A percentile compares a stretch with the other conserved stretches of the same genome.
Evolutionary conservation across 1,140 invertebrate species (phyloP).

Genomic region (Philopotamus ludificatus): DNA sequence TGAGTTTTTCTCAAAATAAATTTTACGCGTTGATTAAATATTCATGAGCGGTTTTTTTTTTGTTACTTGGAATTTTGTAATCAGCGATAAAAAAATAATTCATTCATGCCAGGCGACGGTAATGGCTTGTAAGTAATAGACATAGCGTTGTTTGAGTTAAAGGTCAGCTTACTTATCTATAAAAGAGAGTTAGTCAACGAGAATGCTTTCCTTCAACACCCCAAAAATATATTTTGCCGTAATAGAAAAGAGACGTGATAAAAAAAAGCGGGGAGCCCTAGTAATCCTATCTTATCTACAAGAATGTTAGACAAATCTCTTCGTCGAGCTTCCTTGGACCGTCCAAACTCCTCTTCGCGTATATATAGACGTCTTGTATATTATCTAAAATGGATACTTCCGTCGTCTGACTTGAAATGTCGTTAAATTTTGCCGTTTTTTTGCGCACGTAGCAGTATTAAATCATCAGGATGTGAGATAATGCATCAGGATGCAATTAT

Average conservation of each 20-base stretch:
- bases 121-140: no score
- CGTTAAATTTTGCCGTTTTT: no score
- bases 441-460: no score
- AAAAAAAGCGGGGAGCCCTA: slow-evolving; percentile 17
- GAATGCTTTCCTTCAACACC: slow-evolving; percentile 5
- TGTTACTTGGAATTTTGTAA: no score
- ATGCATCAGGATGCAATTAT: no score
- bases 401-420: not conserved
- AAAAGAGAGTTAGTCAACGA: not conserved
- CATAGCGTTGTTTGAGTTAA: no score
- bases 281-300: slow-evolving; percentile 35
- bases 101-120: not conserved
- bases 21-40: no score
- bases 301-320: slow-evolving; percentile 37
- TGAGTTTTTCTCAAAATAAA: no score
- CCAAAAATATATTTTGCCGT: slow-evolving; percentile 1
- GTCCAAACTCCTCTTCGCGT: slow-evolving; percentile 10
- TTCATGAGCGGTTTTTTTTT: no score
- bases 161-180: slow-evolving; percentile 1
- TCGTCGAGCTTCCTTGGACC: slow-evolving; percentile 17
- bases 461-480: no score
- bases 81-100: not conserved
- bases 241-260: slow-evolving; percentile 33
- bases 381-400: slow-evolving; percentile 9
- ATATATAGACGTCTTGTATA: slow-evolving; percentile 26